These are phyloP conservation scores for Eulacestoma nigropectus DNA, from an alignment of 2,113 vertebrate genomes.

Conservation along the genomic window DNA sequence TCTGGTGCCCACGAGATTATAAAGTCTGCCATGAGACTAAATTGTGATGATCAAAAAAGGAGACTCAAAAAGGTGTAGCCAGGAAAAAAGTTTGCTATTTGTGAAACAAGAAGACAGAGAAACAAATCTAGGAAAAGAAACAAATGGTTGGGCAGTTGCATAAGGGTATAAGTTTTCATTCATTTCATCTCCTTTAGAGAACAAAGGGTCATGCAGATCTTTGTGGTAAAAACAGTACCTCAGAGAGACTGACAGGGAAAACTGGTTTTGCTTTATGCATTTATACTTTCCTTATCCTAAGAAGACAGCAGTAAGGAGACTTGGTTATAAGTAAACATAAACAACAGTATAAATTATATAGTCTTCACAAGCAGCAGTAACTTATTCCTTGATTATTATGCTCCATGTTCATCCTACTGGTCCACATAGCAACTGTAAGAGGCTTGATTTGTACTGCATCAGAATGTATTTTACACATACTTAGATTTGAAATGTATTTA, in stretches of 20 bases:
- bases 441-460: neutral
- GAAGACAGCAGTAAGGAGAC: neutral
- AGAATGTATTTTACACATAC: slow-evolving; percentile 1
- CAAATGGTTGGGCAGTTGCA: neutral
- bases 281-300: neutral
- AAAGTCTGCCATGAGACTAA: neutral
- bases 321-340: neutral
- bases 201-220: neutral
- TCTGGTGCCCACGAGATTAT: slow-evolving; percentile 30
- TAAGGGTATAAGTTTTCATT: neutral
- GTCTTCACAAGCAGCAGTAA: neutral
- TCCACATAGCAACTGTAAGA: neutral
- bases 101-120: neutral
- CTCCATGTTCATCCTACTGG: neutral
- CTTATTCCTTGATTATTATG: neutral
- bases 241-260: neutral
- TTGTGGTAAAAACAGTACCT: neutral
- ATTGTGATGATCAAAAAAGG: neutral
- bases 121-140: neutral
- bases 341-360: neutral
- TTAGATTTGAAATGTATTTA: slow-evolving; percentile 42
- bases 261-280: neutral
- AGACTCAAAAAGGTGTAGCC: neutral
- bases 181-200: neutral
- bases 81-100: neutral